A percentile compares a stretch with the other conserved stretches of the same genome.
Evolutionary conservation across 2,888 invertebrate genomes (phyloP).

Genomic region (Agelastica alni): DNA sequence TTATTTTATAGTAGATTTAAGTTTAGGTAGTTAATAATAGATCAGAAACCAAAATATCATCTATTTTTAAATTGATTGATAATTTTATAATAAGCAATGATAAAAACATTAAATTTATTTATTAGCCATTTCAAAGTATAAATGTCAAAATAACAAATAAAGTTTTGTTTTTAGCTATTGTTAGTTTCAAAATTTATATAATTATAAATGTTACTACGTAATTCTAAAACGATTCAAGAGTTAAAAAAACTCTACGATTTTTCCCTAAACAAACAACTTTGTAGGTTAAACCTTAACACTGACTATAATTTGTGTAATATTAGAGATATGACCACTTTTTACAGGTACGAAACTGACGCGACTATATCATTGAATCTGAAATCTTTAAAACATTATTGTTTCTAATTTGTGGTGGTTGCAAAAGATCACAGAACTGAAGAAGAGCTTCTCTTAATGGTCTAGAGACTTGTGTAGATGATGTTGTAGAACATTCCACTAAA

Average conservation of each 20-base stretch:
- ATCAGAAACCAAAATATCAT: no score
- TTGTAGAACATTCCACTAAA: conserved; percentile 84
- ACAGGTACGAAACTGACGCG: conserved; percentile 34
- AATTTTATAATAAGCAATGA: no score
- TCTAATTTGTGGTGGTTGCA: conserved; percentile 64
- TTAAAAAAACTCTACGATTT: not conserved
- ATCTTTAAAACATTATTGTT: conserved; percentile 36
- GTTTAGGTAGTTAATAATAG: no score
- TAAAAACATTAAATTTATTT: no score
- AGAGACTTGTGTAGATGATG: conserved; percentile 78
- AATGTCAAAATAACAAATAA: no score
- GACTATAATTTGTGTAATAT: conserved; percentile 15
- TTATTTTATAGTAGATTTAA: no score
- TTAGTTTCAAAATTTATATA: not conserved
- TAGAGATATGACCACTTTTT: conserved; percentile 29
- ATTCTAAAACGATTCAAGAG: no score
- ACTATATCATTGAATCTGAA: conserved; percentile 30
- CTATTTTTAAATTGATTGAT: no score
- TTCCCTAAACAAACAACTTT: not conserved
- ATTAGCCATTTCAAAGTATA: not conserved
- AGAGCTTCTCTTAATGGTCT: conserved; percentile 82
- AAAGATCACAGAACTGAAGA: conserved; percentile 82
- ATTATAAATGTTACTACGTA: not conserved
- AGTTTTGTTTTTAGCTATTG: no score
- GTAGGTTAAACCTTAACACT: conserved; percentile 7